Conservation (phyloP, 1,140 invertebrate species). For the Pogonomyrmex barbatus region DNA sequence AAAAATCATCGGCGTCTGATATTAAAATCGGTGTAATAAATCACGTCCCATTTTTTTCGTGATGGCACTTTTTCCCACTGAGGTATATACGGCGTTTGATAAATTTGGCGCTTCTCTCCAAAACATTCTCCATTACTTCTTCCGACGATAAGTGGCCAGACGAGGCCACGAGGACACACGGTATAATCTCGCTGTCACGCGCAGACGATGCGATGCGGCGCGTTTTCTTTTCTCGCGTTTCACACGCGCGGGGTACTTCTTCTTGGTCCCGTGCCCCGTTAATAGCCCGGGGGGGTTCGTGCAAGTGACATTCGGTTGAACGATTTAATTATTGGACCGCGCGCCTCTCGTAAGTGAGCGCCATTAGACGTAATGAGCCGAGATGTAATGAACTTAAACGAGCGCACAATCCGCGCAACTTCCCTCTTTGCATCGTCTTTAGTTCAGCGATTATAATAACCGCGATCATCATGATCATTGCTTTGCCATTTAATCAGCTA, state of each 20-base stretch:
- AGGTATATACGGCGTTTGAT: constrained; percentile 11
- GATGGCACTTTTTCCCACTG: neutral
- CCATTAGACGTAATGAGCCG: constrained; percentile 61
- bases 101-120: constrained; percentile 10
- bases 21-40: constrained; percentile 14
- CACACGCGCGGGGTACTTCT: constrained; percentile 9
- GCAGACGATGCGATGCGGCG: constrained; percentile 30
- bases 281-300: constrained; percentile 33
- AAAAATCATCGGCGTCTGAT: neutral
- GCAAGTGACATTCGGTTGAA: constrained; percentile 64
- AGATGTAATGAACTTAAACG: constrained; percentile 75
- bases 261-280: constrained; percentile 34
- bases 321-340: constrained; percentile 60
- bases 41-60: neutral
- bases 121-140: constrained; percentile 36
- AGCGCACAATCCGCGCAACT: constrained; percentile 41
- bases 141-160: constrained; percentile 7
- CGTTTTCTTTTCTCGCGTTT: constrained; percentile 53
- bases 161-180: constrained; percentile 18
- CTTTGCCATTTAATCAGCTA: constrained; percentile 51
- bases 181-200: constrained; percentile 51
- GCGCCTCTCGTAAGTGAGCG: constrained; percentile 59
- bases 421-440: constrained; percentile 29
- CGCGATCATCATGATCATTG: constrained; percentile 60
- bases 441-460: constrained; percentile 69